Evolutionary conservation across 1,140 invertebrate species (phyloP), one percentile per base, ranked within the genome.

Genomic region (Ceratosolen solmsi): DNA sequence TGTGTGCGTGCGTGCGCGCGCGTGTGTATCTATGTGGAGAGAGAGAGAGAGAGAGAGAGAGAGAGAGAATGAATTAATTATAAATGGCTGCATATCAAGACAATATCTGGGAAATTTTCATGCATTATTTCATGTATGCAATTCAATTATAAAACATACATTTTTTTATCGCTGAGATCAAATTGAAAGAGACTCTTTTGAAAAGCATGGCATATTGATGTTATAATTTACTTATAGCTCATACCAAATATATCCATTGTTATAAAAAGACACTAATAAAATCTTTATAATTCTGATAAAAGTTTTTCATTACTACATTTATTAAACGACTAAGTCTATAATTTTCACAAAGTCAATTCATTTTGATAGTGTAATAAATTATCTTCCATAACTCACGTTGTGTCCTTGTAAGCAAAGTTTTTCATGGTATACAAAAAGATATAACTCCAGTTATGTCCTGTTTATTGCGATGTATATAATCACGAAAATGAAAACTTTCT

Each of bases 401-500:
- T 68, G 27, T 68, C 63, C 33, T 38, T 38, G 22, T 68, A 68
- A 38, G 33, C 33, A 68, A 68, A 68, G 63, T 68, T 68, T 68
- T 68, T 68, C 63, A 38, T 38, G 63, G 30, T 68, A 38, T 25
- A 68, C 33, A 68, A 68, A 68, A 68, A 68, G 20, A n/a, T 68
- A 68, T 68, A n/a, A 38, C 33, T 68, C 33, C 20, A 68, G 20
- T 68, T 68, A 68, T 38, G 33, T 17, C 17, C 33, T 68, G 63
- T 68, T 68, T 38, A 68, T 68, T 68, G 33, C 63, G 17, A 38
- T 25, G 27, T 68, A 38, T 68, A 68, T 68, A 68, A 68, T 68
- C 33, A 68, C 63, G 33, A 68, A 68, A 68, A 68, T 68, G 63
- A 68, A 68, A 68, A 68, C 63, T 68, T 68, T 68, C 33, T 38